phyloP scores from a whole-genome alignment of 2,888 invertebrate species.

The Epiblema foenella region DNA sequence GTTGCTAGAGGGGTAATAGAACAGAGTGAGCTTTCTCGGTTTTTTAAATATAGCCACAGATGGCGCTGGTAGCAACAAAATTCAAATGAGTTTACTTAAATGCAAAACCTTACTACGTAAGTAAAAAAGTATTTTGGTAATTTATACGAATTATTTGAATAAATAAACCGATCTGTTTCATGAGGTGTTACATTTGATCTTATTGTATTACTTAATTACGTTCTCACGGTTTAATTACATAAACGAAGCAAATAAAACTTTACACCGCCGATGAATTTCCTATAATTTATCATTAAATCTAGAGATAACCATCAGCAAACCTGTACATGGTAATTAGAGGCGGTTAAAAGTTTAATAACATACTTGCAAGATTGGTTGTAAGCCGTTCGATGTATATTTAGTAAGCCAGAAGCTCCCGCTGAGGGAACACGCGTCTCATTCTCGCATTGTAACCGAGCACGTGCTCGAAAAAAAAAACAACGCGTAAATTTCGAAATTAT shows the following conservation, averaged over 20 bases:
- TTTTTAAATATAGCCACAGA: constrained; percentile 4
- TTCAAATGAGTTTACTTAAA: neutral
- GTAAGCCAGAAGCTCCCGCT: constrained; percentile 45
- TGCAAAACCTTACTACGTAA: no score
- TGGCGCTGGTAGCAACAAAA: constrained; percentile 15
- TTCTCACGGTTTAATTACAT: constrained; percentile 27
- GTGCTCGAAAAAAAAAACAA: constrained; percentile 36
- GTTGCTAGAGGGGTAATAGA: neutral
- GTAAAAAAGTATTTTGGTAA: no score
- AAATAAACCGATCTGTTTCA: no score
- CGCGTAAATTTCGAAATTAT: no score
- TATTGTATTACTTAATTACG: constrained; percentile 2
- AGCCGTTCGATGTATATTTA: constrained; percentile 55
- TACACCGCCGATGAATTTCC: constrained; percentile 15
- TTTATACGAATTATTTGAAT: no score
- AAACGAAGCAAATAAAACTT: constrained; percentile 28
- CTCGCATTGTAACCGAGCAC: constrained; percentile 36
- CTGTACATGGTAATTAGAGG: constrained; percentile 36
- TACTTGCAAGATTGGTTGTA: constrained; percentile 31
- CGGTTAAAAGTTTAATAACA: constrained; percentile 44
- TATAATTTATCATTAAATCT: constrained; percentile 37
- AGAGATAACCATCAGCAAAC: constrained; percentile 32
- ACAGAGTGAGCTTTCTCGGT: neutral
- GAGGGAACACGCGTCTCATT: constrained; percentile 44
- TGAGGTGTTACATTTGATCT: neutral